Evolutionary conservation across 2,797 vertebrate genomes (phyloP), one percentile per base, ranked within the genome.

Genomic region (Onychomys torridus): DNA sequence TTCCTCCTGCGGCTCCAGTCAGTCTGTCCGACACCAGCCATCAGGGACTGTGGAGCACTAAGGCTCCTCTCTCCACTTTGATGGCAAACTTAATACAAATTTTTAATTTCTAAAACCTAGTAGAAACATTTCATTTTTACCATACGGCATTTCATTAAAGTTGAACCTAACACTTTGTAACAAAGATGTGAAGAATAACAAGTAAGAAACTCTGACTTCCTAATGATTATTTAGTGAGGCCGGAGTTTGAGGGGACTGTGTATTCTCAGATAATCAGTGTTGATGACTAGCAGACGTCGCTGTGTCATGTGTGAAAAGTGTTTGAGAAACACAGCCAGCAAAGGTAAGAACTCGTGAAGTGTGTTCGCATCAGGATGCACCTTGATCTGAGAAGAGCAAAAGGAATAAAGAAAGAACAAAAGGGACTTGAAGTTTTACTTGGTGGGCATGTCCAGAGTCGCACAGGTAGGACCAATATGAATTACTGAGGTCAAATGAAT

Each of bases 81-180:
- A 87, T 86, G 46, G 95, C n/a, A 37, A 93, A 59, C 46, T 83
- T 6, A 90, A 34, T 52, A 90, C 32, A 78, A 59, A 90, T 14
- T 92, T 93, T 89, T 63, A 57, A n/a, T 90, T 93, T 95, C 97
- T 84, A 93, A 86, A 95, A 91, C 1, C n/a, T 46, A 93, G n/a
- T 77, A 13, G 86, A 95, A 96, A 95, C 69, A 86, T 88, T 92
- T 85, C 43, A 90, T 19, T 88, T 96, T 90, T 83, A 25, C 55
- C 57, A 65, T 63, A 57, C 55, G 63, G n/a, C 49, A 94, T 92
- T 91, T 90, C 19, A 82, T 93, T 83, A 77, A 73, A 95, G 75
- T 96, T 94, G 76, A 93, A 92, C 43, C 77, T 93, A 92, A 73
- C 77, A 61, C 59, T 89, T 86, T 69, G 12, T 77, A 95, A 90